A percentile compares a stretch with the other conserved stretches of the same genome.
Conservation (phyloP, 2,113 vertebrate species). For the Xyliphius kryptos region DNA sequence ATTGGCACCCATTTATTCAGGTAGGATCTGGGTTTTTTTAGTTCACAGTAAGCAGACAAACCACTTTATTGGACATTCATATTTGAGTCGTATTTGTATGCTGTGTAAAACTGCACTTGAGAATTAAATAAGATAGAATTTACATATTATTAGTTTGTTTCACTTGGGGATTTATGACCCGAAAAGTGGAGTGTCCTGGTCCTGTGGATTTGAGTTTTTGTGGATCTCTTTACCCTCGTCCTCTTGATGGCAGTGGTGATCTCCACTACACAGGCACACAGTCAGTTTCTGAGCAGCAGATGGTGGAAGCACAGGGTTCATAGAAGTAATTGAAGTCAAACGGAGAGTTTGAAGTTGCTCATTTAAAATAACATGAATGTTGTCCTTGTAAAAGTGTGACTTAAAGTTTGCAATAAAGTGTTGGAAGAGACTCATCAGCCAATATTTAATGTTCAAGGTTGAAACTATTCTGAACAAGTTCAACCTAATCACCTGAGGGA, state of each 20-base stretch:
- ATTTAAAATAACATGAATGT: constrained; percentile 7
- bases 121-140: constrained; percentile 51
- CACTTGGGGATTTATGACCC: constrained; percentile 1
- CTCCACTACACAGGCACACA: constrained; percentile 38
- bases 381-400: background rate
- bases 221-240: background rate
- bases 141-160: background rate
- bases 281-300: constrained; percentile 15
- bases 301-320: constrained; percentile 37
- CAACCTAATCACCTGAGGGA: too few relatives aligned
- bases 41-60: background rate
- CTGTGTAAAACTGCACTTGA: constrained; percentile 50
- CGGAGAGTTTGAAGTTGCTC: constrained; percentile 20
- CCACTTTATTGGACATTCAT: constrained; percentile 16
- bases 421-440: background rate
- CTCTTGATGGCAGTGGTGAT: constrained; percentile 64
- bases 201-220: background rate
- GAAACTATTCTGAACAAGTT: too few relatives aligned
- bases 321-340: constrained; percentile 18
- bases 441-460: too few relatives aligned
- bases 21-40: constrained; percentile 64
- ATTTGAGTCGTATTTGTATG: constrained; percentile 44
- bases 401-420: background rate
- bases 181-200: constrained; percentile 23
- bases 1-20: constrained; percentile 89